Evolutionary conservation across 2,113 vertebrate genomes (phyloP).

Genomic region (Athene noctua): DNA sequence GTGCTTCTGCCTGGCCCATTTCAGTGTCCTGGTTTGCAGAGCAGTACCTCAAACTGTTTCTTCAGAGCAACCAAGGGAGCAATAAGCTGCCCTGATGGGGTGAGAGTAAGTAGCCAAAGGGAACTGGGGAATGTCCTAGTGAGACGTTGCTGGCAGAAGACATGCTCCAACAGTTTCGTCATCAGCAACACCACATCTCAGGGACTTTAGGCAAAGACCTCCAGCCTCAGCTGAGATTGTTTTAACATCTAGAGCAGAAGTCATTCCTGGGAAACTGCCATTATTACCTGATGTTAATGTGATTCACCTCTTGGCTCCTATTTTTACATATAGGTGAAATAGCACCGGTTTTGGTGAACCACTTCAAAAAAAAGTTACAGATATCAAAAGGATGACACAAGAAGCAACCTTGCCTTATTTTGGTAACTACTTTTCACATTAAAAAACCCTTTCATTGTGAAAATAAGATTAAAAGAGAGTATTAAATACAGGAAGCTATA

Average conservation of each 20-base stretch:
- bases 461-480: conserved; percentile 11
- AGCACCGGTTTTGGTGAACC: not conserved
- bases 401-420: not conserved
- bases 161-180: not conserved
- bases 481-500: not conserved
- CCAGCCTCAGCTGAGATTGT: not conserved
- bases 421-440: not conserved
- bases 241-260: not conserved
- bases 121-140: not conserved
- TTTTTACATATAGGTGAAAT: not conserved
- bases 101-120: not conserved
- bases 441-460: not conserved
- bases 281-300: not conserved
- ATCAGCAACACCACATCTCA: not conserved
- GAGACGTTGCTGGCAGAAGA: accelerated
- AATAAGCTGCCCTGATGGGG: not conserved
- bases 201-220: not conserved
- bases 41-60: not conserved
- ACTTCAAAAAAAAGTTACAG: not conserved
- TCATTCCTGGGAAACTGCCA: not conserved
- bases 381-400: not conserved
- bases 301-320: not conserved
- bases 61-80: not conserved
- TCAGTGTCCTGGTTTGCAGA: not conserved
- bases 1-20: not conserved